Evolutionary conservation across 2,113 vertebrate genomes (phyloP).

Genomic region (Pitta sordida): DNA sequence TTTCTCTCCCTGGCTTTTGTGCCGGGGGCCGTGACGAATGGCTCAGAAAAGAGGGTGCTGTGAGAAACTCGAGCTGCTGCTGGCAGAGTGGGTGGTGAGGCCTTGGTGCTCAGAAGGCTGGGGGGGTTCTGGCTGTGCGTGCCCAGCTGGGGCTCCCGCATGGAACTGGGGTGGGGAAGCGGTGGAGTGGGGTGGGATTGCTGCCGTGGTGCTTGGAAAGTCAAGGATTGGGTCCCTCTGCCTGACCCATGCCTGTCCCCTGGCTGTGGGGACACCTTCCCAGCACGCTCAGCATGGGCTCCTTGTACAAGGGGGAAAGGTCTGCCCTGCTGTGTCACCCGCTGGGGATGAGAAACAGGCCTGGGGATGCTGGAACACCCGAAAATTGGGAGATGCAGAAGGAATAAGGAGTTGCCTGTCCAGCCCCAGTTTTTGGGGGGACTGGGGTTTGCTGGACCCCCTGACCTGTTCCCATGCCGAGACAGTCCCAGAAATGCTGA

Average conservation of each 20-base stretch:
- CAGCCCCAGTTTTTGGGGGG: not conserved
- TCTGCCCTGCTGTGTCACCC: accelerated
- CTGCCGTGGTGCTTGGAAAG: not conserved
- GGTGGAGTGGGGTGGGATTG: accelerated
- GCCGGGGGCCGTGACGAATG: slow-evolving; percentile 57
- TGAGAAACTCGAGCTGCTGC: slow-evolving; percentile 57
- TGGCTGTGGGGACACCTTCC: not conserved
- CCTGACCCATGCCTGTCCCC: not conserved
- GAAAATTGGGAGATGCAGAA: accelerated
- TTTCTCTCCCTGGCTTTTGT: slow-evolving; percentile 64
- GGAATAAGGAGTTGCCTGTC: not conserved
- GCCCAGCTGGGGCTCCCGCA: not conserved
- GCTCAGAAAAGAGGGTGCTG: slow-evolving; percentile 66
- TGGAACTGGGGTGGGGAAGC: not conserved
- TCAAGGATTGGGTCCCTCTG: accelerated
- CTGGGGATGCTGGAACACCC: not conserved
- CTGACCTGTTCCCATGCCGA: accelerated
- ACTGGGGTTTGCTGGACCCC: not conserved
- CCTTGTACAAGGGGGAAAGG: accelerated
- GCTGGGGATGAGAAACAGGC: not conserved
- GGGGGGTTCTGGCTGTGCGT: not conserved
- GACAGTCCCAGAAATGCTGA: not conserved
- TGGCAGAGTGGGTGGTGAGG: slow-evolving; percentile 56
- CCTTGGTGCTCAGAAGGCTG: not conserved
- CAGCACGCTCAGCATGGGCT: not conserved